These are phyloP conservation scores for Syngnathoides biaculeatus DNA, from an alignment of 2,113 vertebrate species.

Conservation along the genomic window DNA sequence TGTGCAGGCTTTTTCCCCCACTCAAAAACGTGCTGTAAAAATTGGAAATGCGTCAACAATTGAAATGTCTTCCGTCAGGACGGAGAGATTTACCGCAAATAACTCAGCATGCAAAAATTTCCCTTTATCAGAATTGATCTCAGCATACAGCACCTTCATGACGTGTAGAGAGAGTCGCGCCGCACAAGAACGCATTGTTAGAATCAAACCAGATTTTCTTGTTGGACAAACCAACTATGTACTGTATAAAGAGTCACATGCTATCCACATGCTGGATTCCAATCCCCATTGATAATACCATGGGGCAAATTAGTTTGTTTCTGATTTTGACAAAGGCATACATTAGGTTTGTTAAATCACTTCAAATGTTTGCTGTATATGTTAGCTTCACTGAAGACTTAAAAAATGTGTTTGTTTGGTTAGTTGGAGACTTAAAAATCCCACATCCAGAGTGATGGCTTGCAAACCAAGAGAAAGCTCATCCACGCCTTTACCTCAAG, in stretches of 20 bases:
- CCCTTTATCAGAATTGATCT: not conserved
- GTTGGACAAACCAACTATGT: not conserved
- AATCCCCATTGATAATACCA: not conserved
- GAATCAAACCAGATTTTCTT: not conserved
- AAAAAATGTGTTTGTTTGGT: too few species aligned
- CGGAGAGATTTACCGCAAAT: not conserved
- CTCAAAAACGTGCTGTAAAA: not conserved
- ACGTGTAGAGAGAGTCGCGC: not conserved
- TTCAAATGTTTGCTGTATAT: not conserved
- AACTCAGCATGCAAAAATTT: not conserved
- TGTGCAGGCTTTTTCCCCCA: not conserved
- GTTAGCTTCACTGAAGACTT: not conserved
- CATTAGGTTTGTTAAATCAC: not conserved
- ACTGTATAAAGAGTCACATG: not conserved
- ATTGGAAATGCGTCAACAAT: not conserved
- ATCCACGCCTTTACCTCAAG: too few species aligned
- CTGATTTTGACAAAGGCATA: not conserved
- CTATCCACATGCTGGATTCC: not conserved
- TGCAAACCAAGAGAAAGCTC: too few species aligned
- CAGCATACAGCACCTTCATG: not conserved
- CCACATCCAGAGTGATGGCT: too few species aligned
- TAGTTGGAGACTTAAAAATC: too few species aligned
- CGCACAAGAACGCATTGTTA: not conserved
- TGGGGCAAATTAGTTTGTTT: not conserved
- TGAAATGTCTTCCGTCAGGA: not conserved